Base-by-base conservation (phyloP, 2,113 vertebrate genomes). In the Podarcis raffonei region DNA sequence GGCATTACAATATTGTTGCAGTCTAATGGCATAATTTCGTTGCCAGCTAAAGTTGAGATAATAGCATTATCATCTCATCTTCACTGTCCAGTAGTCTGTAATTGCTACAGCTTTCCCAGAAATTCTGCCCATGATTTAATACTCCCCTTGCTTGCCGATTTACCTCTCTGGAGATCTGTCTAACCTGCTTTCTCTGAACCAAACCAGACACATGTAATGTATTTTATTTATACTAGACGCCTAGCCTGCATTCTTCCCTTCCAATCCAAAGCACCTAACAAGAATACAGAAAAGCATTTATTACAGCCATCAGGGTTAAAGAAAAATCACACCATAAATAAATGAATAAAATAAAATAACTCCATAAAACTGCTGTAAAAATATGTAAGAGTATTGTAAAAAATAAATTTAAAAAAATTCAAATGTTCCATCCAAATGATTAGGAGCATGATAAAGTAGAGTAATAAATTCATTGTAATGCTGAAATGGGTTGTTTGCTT, bases 61-160 rank as follows among this genome's bases (percentile, higher is more conserved):
- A 81, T 53, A 71, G 8, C 65, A 68, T 80, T 69, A 87, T 80
- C 30, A 69, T 79, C 66, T 20, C 66, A 80, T 35, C 65, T 57
- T 71, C 77, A 69, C 35, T 80, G 42, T 80, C 80, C 65, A 87
- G 32, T 27, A 57, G 42, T 0, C 12, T 69, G 48, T 71, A 80
- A 87, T 87, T 57, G 77, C n/a, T 37, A 27, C 53, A 80, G 71
- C 77, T 57, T 87, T 80, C 77, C 85, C 77, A 87, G 77, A 57
- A 87, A 80, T 37, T 39, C 42, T 37, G n/a, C 71, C 32, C 39
- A 35, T 80, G 42, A 71, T 87, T 71, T 87, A 87, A 80, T 69
- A 4, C 13, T 25, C n/a, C 3, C 13, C 77, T 53, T 57, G 65
- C n/a, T 35, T 80, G 76, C 39, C 32, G 1, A 80, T 80, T 57